Evolutionary conservation across 2,797 vertebrate genomes (phyloP).

Genomic region (Mus minutoides): DNA sequence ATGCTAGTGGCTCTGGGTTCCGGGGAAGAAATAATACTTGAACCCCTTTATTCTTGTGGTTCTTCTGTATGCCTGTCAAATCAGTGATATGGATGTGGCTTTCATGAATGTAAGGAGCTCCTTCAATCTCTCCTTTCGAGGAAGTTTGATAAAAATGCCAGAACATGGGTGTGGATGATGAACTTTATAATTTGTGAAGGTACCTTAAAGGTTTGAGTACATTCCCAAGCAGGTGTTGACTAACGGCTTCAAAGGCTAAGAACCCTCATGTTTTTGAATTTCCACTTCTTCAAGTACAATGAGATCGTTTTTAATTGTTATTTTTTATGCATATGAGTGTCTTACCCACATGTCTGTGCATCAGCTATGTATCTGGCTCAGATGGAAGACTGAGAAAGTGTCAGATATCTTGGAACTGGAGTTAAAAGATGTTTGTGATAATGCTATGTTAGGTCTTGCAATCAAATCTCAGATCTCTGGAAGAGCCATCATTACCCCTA

Average conservation of each 20-base stretch:
- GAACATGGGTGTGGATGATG: background rate
- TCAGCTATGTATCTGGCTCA: background rate
- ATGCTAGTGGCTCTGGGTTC: conserved; percentile 33
- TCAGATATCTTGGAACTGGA: background rate
- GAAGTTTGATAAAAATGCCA: background rate
- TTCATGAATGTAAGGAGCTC: background rate
- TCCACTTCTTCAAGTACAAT: background rate
- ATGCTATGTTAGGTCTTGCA: too few species aligned
- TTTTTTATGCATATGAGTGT: background rate
- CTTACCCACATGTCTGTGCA: background rate
- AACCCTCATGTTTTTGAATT: background rate
- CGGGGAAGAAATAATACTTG: background rate
- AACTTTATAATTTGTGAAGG: background rate
- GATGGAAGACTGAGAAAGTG: background rate
- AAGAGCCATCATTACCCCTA: too few species aligned
- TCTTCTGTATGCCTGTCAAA: background rate
- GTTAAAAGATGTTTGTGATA: background rate
- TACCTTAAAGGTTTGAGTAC: background rate
- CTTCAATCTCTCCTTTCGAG: background rate
- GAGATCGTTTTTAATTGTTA: background rate
- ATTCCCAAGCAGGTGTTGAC: background rate
- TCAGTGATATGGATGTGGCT: background rate
- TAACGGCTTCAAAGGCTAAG: background rate
- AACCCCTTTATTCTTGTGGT: background rate
- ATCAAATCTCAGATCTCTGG: background rate